phyloP scores from a whole-genome alignment of 2,888 invertebrate genomes.

The Amiota mariae region DNA sequence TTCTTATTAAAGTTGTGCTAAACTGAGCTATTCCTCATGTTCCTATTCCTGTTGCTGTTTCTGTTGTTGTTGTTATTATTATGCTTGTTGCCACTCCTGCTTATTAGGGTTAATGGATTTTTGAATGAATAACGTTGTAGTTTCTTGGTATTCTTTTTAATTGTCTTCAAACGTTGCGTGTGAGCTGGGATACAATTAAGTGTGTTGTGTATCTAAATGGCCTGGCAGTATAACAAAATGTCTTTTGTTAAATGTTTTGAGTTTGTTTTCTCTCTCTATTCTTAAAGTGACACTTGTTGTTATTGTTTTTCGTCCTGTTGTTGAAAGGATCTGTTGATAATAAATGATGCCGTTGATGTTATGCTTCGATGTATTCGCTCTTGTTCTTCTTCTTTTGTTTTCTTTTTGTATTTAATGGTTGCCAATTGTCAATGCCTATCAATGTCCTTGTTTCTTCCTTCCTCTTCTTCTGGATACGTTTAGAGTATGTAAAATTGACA shows the following conservation, averaged over 20 bases:
- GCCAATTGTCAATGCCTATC: slow-evolving; percentile 50
- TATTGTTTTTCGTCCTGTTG: slow-evolving; percentile 25
- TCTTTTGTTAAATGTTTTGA: slow-evolving; percentile 5
- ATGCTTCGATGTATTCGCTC: slow-evolving; percentile 45
- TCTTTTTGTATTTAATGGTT: slow-evolving; percentile 35
- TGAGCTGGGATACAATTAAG: slow-evolving; percentile 38
- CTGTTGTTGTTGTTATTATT: slow-evolving; percentile 16
- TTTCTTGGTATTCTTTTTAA: slow-evolving; percentile 55
- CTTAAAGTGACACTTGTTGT: slow-evolving; percentile 1
- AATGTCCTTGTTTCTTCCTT: slow-evolving; percentile 34
- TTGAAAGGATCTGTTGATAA: slow-evolving; percentile 56
- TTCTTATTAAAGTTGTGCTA: slow-evolving; percentile 5
- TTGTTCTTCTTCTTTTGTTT: slow-evolving; percentile 8
- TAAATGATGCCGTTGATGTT: slow-evolving; percentile 53
- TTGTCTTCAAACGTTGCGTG: slow-evolving; percentile 23
- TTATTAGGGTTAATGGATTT: slow-evolving; percentile 64
- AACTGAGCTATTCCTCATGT: not conserved
- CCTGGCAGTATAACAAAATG: no score
- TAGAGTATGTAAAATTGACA: not conserved
- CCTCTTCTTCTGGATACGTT: not conserved
- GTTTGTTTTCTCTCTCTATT: slow-evolving; percentile 3
- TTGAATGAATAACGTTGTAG: slow-evolving; percentile 53
- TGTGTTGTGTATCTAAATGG: slow-evolving; percentile 6
- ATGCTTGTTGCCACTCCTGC: slow-evolving; percentile 29
- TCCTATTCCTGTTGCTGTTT: not conserved